Evolutionary conservation across 2,888 invertebrate genomes (phyloP).

Genomic region (Latheticus oryzae): DNA sequence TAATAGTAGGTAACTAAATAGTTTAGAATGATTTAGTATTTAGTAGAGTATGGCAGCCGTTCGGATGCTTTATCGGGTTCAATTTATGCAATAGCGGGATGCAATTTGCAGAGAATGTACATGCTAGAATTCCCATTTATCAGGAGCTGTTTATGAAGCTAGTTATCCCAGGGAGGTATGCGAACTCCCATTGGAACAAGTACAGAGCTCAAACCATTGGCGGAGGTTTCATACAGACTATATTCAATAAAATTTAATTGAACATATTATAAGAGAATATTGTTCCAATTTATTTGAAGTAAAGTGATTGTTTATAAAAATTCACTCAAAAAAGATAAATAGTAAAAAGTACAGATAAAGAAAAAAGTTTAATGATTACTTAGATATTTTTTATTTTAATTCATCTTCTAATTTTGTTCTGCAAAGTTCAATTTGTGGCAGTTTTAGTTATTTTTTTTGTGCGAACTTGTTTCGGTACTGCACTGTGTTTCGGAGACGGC

Average conservation of each 20-base stretch:
- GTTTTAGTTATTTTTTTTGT: too few relatives aligned
- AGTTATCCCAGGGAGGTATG: constrained; percentile 61
- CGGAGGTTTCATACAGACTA: constrained; percentile 22
- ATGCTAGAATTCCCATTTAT: constrained; percentile 65
- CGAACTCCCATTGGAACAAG: constrained; percentile 48
- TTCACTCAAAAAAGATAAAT: too few relatives aligned
- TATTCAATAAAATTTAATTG: constrained; percentile 9
- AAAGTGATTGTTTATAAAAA: too few relatives aligned
- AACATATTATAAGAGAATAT: too few relatives aligned
- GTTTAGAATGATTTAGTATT: constrained; percentile 49
- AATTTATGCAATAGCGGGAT: constrained; percentile 65
- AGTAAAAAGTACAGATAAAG: too few relatives aligned
- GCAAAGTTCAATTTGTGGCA: too few relatives aligned
- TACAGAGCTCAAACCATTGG: constrained; percentile 42
- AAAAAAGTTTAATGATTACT: too few relatives aligned
- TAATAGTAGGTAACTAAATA: too few relatives aligned
- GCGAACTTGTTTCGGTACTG: constrained; percentile 27
- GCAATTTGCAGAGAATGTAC: constrained; percentile 66
- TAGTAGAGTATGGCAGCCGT: constrained; percentile 47
- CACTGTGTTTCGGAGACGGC: constrained; percentile 39
- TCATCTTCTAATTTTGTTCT: too few relatives aligned
- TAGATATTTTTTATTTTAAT: too few relatives aligned
- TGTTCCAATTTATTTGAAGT: too few relatives aligned
- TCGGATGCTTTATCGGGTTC: constrained; percentile 62
- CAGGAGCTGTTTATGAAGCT: constrained; percentile 65